Conservation (phyloP, 2,888 invertebrate genomes). For the Rotaria macrura region DNA sequence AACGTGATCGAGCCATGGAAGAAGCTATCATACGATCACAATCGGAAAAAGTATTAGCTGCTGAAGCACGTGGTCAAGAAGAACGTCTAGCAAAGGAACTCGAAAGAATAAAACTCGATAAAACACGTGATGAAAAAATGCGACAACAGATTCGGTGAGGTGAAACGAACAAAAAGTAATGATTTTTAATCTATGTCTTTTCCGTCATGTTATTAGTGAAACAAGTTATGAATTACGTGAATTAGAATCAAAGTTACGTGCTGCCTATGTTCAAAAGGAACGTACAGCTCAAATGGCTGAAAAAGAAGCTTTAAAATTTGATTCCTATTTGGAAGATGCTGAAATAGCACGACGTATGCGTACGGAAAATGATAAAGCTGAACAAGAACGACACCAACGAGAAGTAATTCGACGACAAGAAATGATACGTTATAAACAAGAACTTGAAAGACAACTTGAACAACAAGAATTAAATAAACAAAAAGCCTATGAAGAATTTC, state of each 20-base stretch:
- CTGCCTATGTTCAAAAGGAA: constrained; percentile 65
- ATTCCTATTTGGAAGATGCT: constrained; percentile 51
- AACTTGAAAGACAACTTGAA: constrained; percentile 47
- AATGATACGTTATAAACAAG: constrained; percentile 37
- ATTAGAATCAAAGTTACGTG: constrained; percentile 51
- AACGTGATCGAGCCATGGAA: constrained; percentile 29
- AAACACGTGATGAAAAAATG: constrained; percentile 46
- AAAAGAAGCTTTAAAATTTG: constrained; percentile 56
- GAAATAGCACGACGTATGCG: constrained; percentile 53
- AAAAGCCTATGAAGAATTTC: constrained; percentile 49
- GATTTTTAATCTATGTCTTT: too few relatives aligned
- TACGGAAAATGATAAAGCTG: constrained; percentile 48
- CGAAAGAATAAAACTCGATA: constrained; percentile 42
- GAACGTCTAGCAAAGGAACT: constrained; percentile 44
- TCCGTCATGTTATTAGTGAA: too few relatives aligned
- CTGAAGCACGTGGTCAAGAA: constrained; percentile 40
- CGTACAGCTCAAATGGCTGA: constrained; percentile 59
- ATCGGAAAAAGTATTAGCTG: neutral
- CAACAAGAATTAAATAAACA: constrained; percentile 47
- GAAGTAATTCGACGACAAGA: constrained; percentile 24
- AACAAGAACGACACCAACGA: constrained; percentile 34
- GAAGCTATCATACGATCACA: constrained; percentile 23
- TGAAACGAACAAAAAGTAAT: too few relatives aligned
- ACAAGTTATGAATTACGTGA: constrained; percentile 28
- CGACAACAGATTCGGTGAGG: constrained; percentile 46